These are phyloP conservation scores for Hiodon alosoides DNA, from an alignment of 2,113 vertebrate species.

Conservation along the genomic window DNA sequence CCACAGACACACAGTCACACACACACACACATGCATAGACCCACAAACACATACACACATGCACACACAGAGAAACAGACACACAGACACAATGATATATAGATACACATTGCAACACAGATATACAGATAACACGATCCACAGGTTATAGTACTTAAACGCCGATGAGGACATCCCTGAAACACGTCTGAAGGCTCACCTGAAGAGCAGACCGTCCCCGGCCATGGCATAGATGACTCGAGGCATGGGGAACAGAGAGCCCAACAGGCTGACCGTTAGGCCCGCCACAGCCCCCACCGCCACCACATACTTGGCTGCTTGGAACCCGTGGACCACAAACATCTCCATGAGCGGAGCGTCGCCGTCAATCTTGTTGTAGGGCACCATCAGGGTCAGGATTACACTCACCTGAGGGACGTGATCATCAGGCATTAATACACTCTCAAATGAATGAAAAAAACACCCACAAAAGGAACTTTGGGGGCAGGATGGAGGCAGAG, in stretches of 20 bases:
- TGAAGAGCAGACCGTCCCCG: constrained; percentile 90
- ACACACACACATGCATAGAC: no score
- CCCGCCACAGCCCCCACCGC: constrained; percentile 86
- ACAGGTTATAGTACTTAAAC: no score
- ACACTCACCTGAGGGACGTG: constrained; percentile 76
- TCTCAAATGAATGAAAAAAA: background rate
- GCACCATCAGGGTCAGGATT: constrained; percentile 92
- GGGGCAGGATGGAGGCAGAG: background rate
- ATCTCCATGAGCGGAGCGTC: constrained; percentile 97
- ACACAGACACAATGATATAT: no score
- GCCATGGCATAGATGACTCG: constrained; percentile 96
- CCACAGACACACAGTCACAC: no score
- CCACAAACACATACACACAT: no score
- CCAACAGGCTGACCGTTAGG: constrained; percentile 86
- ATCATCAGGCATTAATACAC: background rate
- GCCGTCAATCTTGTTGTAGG: constrained; percentile 81
- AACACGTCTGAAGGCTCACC: constrained; percentile 56
- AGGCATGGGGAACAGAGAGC: constrained; percentile 94
- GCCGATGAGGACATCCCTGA: no score
- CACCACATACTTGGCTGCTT: constrained; percentile 82
- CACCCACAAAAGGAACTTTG: background rate
- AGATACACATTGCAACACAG: no score
- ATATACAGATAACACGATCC: no score
- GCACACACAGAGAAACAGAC: no score
- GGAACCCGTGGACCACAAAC: constrained; percentile 84